phyloP scores from a whole-genome alignment of 2,113 vertebrate species.

The Brienomyrus longianalis region DNA sequence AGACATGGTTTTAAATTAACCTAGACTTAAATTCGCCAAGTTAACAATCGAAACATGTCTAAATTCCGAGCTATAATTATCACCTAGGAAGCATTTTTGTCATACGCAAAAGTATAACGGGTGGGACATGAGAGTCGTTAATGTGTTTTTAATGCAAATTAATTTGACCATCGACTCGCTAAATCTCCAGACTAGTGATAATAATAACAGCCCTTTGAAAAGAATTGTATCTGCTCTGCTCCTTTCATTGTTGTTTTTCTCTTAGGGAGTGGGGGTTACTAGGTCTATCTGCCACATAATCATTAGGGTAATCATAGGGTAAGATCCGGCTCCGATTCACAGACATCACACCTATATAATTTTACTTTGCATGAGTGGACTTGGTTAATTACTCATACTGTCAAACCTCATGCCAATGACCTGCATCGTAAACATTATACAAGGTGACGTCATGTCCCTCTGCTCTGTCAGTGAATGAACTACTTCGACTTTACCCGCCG shows the following conservation, averaged over 20 bases:
- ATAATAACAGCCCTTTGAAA: neutral
- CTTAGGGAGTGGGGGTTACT: neutral
- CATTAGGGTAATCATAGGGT: neutral
- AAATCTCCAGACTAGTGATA: neutral
- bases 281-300: neutral
- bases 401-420: neutral
- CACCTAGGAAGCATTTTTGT: neutral
- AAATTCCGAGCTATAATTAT: neutral
- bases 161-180: neutral
- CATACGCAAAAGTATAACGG: neutral
- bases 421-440: neutral
- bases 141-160: neutral
- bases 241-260: neutral
- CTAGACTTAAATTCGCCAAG: neutral
- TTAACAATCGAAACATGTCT: neutral
- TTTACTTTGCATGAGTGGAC: neutral
- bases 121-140: neutral
- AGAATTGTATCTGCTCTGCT: neutral
- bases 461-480: neutral
- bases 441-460: neutral
- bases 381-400: neutral
- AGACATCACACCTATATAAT: neutral
- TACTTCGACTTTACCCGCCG: neutral
- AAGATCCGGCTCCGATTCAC: neutral
- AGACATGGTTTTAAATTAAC: neutral